phyloP scores from a whole-genome alignment of 2,797 vertebrate species.

The Vireo griseus region DNA sequence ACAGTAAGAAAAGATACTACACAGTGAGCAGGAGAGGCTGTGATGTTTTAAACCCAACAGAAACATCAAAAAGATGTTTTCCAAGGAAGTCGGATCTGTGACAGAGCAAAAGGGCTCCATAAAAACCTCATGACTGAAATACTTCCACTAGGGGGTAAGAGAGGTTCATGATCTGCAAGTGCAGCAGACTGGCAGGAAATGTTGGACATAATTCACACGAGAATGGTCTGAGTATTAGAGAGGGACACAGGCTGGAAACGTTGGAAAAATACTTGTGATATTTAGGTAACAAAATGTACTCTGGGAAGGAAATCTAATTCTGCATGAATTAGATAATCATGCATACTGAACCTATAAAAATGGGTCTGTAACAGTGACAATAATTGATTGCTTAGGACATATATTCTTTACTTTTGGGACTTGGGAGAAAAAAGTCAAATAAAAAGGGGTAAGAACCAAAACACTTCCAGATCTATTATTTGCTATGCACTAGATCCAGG shows the following conservation, averaged over 20 bases:
- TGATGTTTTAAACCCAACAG: not conserved
- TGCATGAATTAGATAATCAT: not conserved
- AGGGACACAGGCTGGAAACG: not conserved
- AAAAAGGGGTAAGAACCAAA: not conserved
- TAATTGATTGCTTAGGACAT: not conserved
- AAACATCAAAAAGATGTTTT: not conserved
- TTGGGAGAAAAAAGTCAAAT: not conserved
- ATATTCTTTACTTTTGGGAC: not conserved
- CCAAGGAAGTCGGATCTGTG: not conserved
- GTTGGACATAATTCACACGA: not conserved
- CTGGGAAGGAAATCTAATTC: not conserved
- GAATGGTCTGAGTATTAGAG: not conserved
- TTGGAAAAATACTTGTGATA: not conserved
- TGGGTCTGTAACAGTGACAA: not conserved
- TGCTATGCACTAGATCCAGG: not conserved
- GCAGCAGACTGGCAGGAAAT: not conserved
- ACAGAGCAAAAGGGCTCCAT: not conserved
- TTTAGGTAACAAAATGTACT: not conserved
- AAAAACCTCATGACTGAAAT: not conserved
- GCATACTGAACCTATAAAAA: not conserved
- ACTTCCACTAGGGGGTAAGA: constrained; percentile 56
- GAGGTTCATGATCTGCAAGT: not conserved
- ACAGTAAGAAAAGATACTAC: not conserved
- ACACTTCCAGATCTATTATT: not conserved
- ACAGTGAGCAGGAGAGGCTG: not conserved